These are phyloP conservation scores for Dreissena polymorpha DNA, from an alignment of 1,140 invertebrate genomes.

Conservation along the genomic window DNA sequence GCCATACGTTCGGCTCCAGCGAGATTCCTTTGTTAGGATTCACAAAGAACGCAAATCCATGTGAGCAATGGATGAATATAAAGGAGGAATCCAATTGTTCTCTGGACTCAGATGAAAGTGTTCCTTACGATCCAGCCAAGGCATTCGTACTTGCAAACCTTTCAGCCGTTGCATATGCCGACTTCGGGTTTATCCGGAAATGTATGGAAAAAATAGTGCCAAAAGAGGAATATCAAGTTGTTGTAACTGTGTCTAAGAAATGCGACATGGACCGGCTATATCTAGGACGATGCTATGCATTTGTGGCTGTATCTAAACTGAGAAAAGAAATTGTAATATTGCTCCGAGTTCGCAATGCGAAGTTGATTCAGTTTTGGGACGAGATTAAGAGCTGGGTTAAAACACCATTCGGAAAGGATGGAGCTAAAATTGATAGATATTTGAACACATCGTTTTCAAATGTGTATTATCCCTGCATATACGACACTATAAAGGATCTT, in stretches of 20 bases:
- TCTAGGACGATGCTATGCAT: no score
- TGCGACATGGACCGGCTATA: no score
- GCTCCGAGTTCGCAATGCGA: neutral
- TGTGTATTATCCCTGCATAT: neutral
- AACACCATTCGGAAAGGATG: neutral
- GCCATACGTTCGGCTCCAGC: neutral
- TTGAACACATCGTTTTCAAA: neutral
- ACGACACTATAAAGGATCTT: neutral
- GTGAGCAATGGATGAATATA: no score
- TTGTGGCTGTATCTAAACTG: no score
- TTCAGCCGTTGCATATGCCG: conserved; percentile 3
- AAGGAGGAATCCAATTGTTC: no score
- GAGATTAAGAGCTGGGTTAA: neutral
- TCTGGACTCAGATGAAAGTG: no score
- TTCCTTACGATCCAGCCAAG: neutral
- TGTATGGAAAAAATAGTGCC: neutral
- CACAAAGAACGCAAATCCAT: no score
- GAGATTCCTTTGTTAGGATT: neutral
- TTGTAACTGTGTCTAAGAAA: no score
- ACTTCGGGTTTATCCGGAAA: neutral
- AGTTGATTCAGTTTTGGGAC: no score
- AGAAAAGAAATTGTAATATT: no score
- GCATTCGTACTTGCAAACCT: neutral
- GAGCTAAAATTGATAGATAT: neutral
- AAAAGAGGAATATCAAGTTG: no score